Evolutionary conservation across 92 coral and sea anemone genomes (phyloP), one percentile per base, ranked within the genome.

Genomic region (Umimayanthus kanabou): DNA sequence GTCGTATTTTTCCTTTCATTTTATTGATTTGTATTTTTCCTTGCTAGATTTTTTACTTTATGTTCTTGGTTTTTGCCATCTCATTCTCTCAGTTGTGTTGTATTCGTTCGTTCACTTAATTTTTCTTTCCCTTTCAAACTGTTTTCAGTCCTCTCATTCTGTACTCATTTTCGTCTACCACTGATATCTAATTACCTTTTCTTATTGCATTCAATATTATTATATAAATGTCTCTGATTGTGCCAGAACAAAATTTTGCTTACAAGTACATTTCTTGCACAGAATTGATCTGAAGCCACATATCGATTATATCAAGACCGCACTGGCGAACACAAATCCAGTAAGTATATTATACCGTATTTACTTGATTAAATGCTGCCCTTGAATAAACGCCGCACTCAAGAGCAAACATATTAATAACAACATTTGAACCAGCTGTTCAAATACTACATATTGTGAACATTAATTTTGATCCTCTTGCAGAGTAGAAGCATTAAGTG

Each of bases 211-310:
- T 73, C 18, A 53, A 2, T 53, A 2, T 53, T 53, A 2, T 9
- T 2, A 47, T 47, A 9, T 7, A 47, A 6, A 7, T 43, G 10
- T 47, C 50, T 47, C 8, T 47, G 11, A 5, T 10, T 7, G 50
- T 47, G 50, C 10, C 50, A 47, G 50, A 47, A 42, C 45, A 47
- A 47, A n/a, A n/a, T n/a, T n/a, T 47, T 47, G 50, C 50, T 47
- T 9, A 33, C 37, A 33, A 33, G 50, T 47, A 9, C 50, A 47
- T 47, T 9, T 58, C 50, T 15, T 88, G 64, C 67, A 73, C 75
- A 96, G 98, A 89, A 96, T 96, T 78, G 99, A 96, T 61, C 93
- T 96, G 64, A 96, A 97, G 91, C 97, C 98, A 42, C 99, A 97
- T 71, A 94, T 97, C 7, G 89, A 89, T 67, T 97, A 94, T 57